These are phyloP conservation scores for Aix galericulata DNA, from an alignment of 2,113 vertebrate species.

Conservation along the genomic window DNA sequence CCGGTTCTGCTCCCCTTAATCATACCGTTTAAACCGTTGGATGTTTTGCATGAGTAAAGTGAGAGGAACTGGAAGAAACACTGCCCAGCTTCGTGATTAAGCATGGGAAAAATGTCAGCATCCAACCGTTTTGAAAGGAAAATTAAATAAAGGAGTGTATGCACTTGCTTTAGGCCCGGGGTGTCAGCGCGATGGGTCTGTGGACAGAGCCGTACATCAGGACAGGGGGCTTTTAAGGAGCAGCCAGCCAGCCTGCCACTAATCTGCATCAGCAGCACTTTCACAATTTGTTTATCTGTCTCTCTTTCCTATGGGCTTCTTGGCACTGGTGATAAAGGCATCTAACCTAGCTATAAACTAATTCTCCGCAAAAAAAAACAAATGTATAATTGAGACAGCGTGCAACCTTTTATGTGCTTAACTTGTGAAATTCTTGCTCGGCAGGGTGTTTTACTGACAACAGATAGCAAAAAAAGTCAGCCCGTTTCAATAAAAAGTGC, in stretches of 20 bases:
- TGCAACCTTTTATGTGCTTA: not conserved
- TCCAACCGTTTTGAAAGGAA: constrained; percentile 12
- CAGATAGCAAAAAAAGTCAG: not conserved
- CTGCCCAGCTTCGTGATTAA: constrained; percentile 37
- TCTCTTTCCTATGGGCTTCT: constrained; percentile 13
- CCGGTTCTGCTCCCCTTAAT: constrained; percentile 23
- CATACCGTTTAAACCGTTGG: not conserved
- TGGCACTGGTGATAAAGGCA: not conserved
- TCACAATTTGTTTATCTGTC: constrained; percentile 38
- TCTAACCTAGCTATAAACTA: constrained; percentile 13
- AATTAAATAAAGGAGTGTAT: not conserved
- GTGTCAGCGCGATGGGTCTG: not conserved
- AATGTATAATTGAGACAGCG: not conserved
- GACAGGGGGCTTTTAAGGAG: constrained; percentile 3
- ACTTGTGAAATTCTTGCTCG: not conserved
- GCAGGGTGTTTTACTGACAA: not conserved
- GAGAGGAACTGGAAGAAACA: not conserved
- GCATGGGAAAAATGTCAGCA: constrained; percentile 45
- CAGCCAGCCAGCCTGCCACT: not conserved
- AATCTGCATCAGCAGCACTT: constrained; percentile 28
- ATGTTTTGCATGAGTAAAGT: constrained; percentile 41
- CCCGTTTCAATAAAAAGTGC: not conserved
- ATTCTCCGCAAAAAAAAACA: not conserved
- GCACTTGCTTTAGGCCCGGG: not conserved
- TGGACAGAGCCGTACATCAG: constrained; percentile 1